Conservation (phyloP, 2,797 vertebrate genomes). For the Ctenopoma kingsleyae region DNA sequence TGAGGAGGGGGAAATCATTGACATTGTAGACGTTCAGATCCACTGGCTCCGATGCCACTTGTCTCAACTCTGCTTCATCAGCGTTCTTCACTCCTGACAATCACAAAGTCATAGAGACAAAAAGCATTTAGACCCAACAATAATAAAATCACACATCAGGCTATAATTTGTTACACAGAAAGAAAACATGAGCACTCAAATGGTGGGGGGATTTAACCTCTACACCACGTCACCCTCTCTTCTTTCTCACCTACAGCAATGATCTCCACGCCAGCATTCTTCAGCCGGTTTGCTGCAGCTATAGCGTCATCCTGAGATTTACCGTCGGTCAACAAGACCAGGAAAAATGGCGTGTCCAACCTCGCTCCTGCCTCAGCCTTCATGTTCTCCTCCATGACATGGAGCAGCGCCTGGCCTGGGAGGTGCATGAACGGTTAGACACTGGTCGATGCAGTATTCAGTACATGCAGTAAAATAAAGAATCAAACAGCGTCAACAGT, state of each 20-base stretch:
- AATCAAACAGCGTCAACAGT: background rate
- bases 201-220: background rate
- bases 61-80: conserved; percentile 90
- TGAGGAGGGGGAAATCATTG: conserved; percentile 92
- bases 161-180: background rate
- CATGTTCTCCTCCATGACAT: conserved; percentile 92
- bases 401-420: conserved; percentile 91
- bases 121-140: background rate
- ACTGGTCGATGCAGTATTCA: background rate
- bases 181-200: no score
- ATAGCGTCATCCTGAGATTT: conserved; percentile 95
- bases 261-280: conserved; percentile 89
- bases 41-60: conserved; percentile 91
- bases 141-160: background rate
- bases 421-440: background rate
- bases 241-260: conserved; percentile 92
- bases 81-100: conserved; percentile 93
- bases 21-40: conserved; percentile 93
- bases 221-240: background rate
- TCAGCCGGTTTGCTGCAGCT: conserved; percentile 85
- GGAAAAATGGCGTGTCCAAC: conserved; percentile 79
- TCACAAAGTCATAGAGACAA: conserved; percentile 11
- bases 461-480: no score
- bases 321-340: conserved; percentile 93
- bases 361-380: conserved; percentile 85